These are phyloP conservation scores for Harpagoxenus sublaevis DNA, from an alignment of 2,888 invertebrate species.

Conservation along the genomic window DNA sequence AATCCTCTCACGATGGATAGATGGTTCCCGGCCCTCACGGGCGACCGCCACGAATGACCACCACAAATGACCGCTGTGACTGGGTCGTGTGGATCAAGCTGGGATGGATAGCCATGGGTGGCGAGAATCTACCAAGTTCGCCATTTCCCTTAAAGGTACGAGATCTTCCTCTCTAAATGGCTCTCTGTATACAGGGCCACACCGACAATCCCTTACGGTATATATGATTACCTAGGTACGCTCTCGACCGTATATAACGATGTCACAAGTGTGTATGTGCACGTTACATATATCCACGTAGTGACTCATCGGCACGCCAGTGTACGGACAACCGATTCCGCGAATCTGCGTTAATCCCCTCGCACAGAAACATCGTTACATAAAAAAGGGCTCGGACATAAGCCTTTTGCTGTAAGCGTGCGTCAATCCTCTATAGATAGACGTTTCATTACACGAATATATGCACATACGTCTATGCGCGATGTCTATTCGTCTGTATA, in stretches of 20 bases:
- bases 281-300: not conserved
- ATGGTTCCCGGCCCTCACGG: slow-evolving; percentile 27
- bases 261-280: not conserved
- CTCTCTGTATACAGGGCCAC: slow-evolving; percentile 48
- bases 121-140: slow-evolving; percentile 64
- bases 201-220: slow-evolving; percentile 21
- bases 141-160: slow-evolving; percentile 59
- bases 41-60: slow-evolving; percentile 56
- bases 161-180: slow-evolving; percentile 58
- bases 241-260: not conserved
- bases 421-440: slow-evolving; percentile 21
- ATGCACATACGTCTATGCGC: not conserved
- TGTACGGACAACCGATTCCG: not conserved
- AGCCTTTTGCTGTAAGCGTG: not conserved
- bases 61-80: slow-evolving; percentile 61
- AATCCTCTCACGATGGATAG: slow-evolving; percentile 50
- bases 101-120: slow-evolving; percentile 58
- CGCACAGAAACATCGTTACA: not conserved
- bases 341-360: not conserved
- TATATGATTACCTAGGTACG: slow-evolving; percentile 24
- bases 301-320: not conserved
- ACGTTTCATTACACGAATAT: slow-evolving; percentile 14
- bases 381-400: not conserved
- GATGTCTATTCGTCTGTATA: slow-evolving; percentile 7
- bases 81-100: slow-evolving; percentile 63